Conservation (phyloP, 2,113 vertebrate species). For the Todiramphus saurophagus region DNA sequence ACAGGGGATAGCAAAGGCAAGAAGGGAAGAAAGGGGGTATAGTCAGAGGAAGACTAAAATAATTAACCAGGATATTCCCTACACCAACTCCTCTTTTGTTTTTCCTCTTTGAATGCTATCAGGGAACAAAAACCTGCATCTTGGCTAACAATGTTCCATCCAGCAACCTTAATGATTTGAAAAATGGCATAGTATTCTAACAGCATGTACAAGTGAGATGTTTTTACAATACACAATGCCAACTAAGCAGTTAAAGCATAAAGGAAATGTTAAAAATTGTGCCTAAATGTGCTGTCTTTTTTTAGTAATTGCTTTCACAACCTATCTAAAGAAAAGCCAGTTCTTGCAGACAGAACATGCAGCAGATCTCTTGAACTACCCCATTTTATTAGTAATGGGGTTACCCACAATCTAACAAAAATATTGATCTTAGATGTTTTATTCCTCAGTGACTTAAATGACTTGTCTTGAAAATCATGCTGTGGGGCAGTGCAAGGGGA, state of each 20-base stretch:
- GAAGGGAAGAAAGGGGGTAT: not conserved
- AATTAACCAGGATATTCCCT: not conserved
- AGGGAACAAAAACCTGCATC: not conserved
- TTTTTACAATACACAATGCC: not conserved
- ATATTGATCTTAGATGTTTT: not conserved
- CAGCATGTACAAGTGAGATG: not conserved
- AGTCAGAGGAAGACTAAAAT: constrained; percentile 8
- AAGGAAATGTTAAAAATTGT: not conserved
- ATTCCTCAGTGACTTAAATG: not conserved
- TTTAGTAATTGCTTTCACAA: not conserved
- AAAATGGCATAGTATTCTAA: not conserved
- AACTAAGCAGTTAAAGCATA: not conserved
- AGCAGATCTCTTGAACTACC: not conserved
- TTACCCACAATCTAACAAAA: not conserved
- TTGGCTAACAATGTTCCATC: not conserved
- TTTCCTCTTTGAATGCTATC: not conserved
- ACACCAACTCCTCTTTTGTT: not conserved
- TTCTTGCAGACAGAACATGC: not conserved
- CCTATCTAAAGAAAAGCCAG: not conserved
- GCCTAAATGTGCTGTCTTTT: not conserved
- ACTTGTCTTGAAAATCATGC: not conserved
- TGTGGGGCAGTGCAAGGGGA: not conserved
- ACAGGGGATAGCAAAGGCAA: not conserved
- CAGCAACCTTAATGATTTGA: not conserved
- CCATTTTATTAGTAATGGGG: not conserved